Base-by-base conservation (phyloP, 2,888 invertebrate species). In the Tromatobia lineatoria region DNA sequence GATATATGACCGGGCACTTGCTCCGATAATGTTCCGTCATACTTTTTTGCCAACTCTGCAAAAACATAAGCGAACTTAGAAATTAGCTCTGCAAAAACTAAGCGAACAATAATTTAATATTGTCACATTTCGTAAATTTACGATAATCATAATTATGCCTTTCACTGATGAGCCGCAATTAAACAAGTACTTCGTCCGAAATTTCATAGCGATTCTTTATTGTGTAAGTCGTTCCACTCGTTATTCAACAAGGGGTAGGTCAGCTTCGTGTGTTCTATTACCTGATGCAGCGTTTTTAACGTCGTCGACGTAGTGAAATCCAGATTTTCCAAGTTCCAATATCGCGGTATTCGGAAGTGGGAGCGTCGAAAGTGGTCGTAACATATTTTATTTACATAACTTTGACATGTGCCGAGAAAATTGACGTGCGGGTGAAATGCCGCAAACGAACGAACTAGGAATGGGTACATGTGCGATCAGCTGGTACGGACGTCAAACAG, bases 361-460 rank as follows among this genome's bases (percentile, higher is more conserved):
- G 20, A 87, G 74, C 18, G 83, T 86, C 45, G 83, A 70, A 11
- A 87, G 23, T 20, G 87, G 86, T 50, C 77, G 85, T n/a, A 87
- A 52, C 87, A 87, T 87, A 34, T 29, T 69, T 18, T 59, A 38
- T 71, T 42, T 1, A n/a, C 15, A n/a, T n/a, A 4, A 2, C 29
- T 29, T 29, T 29, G 29, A 29, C 29, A 4, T n/a, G 42, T 20
- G 20, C 3, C 8, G 23, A 11, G 23, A 23, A 23, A 23, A 23
- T 0, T 2, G 54, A 54, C 23, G 29, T 29, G 15, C 11, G 25
- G 1, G 18, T n/a, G 50, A 50, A 25, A 57, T n/a, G 38, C 50
- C 67, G 47, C 47, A 0, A 42, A 2, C 47, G 42, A 47, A 77
- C 57, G 25, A n/a, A 8, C 13, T 20, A 1, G 38, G 6, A 6